These are phyloP conservation scores for Macropis europaea DNA, from an alignment of 2,888 invertebrate species.

Conservation along the genomic window DNA sequence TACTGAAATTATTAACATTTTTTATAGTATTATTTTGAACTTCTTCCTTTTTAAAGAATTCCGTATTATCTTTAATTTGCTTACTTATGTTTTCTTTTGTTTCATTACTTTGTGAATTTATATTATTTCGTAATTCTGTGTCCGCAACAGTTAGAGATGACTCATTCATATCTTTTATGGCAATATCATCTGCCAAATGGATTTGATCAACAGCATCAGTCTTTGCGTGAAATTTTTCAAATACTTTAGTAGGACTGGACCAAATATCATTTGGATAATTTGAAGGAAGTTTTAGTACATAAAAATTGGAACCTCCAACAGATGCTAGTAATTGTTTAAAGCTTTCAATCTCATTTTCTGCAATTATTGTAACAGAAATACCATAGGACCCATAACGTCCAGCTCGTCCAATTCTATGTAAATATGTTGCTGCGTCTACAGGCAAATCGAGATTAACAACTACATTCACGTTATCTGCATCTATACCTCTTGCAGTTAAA, in stretches of 20 bases:
- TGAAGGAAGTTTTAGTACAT: conserved; percentile 80
- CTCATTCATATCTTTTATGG: conserved; percentile 43
- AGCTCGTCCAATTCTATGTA: conserved; percentile 97
- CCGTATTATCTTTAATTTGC: neutral
- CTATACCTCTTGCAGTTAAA: conserved; percentile 95
- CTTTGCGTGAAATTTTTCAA: conserved; percentile 67
- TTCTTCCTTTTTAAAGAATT: neutral
- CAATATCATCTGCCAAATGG: conserved; percentile 26
- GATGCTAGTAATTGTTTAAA: conserved; percentile 83
- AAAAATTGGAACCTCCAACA: conserved; percentile 82
- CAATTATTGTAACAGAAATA: conserved; percentile 87
- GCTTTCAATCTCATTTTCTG: conserved; percentile 83
- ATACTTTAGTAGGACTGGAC: conserved; percentile 60
- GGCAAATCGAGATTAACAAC: conserved; percentile 96
- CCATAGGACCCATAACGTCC: conserved; percentile 96
- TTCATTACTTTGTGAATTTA: neutral
- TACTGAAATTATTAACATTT: neutral
- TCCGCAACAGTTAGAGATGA: conserved; percentile 1
- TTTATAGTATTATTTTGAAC: neutral
- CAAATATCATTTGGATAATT: conserved; percentile 73
- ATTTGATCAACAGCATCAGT: conserved; percentile 5
- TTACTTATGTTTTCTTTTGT: neutral
- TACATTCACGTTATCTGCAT: conserved; percentile 95
- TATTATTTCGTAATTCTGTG: conserved; percentile 2
- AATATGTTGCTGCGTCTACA: conserved; percentile 88